Conservation (phyloP, 1,140 invertebrate genomes). For the Aphelenchoides fujianensis region DNA sequence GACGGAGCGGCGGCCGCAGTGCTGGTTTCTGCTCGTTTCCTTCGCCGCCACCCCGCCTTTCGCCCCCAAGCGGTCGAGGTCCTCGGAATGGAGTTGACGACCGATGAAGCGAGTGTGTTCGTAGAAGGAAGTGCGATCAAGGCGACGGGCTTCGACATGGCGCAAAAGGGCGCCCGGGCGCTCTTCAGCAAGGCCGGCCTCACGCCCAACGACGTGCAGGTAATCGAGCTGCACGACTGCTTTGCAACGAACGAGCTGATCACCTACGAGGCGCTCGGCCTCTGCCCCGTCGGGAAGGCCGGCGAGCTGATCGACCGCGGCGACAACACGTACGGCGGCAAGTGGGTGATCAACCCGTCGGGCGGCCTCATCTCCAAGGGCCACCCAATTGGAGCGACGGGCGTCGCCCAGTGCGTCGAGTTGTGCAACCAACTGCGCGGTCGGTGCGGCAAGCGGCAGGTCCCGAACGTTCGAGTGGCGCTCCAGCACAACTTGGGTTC, state of each 20-base stretch:
- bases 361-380: conserved; percentile 97
- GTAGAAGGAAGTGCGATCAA: conserved; percentile 80
- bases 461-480: conserved; percentile 76
- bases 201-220: conserved; percentile 64
- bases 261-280: conserved; percentile 90
- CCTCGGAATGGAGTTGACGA: conserved; percentile 65
- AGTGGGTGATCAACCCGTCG: conserved; percentile 93
- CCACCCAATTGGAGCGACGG: conserved; percentile 93
- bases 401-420: conserved; percentile 89
- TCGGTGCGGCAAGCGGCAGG: conserved; percentile 83
- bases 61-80: conserved; percentile 73
- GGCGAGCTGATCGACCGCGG: conserved; percentile 86
- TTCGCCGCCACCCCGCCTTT: conserved; percentile 73
- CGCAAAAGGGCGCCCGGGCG: conserved; percentile 75
- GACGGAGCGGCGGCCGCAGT: conserved; percentile 89
- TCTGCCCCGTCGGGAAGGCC: conserved; percentile 82
- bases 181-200: conserved; percentile 74
- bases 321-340: conserved; percentile 95
- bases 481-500: conserved; percentile 95
- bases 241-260: conserved; percentile 95
- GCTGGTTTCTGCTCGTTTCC: conserved; percentile 84
- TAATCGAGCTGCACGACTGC: conserved; percentile 98
- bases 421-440: conserved; percentile 85
- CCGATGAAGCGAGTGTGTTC: conserved; percentile 82
- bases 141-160: conserved; percentile 94